Base-by-base conservation (phyloP, 2,888 invertebrate species). In the Tanypteryx hageni region DNA sequence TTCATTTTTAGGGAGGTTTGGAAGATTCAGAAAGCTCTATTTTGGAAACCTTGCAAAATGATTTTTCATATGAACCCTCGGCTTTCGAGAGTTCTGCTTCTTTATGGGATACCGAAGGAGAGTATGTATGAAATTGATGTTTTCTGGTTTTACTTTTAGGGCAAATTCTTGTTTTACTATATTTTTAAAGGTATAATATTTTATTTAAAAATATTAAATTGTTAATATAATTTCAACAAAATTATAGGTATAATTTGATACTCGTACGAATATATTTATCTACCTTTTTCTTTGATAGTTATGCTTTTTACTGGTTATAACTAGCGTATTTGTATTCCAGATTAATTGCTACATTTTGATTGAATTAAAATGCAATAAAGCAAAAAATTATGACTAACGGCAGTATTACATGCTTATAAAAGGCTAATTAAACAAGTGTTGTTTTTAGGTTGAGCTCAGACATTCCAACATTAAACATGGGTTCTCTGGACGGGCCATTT, bases 1-100 rank as follows among this genome's bases (percentile, higher is more conserved):
- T 31, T 86, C 31, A 22, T 92, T 59, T 57, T 44, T 89, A 93
- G 93, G 89, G 92, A 9, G 92, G 93, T 85, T 83, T 93, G 92
- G 93, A 93, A 58, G 93, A 93, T 61, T 93, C 93, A 2, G 93
- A 93, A 44, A 89, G 92, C 27, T 93, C 93, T 27, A 83, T 93
- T 16, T 92, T 93, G 82, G 93, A 93, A 64, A 93, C 93, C 64
- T 92, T 93, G n/a, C 92, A 92, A 58, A 92, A 92, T 92, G 93
- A 93, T n/a, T 93, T 93, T 83, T 83, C 82, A 18, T 92, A 85
- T 18, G 86, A 92, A 81, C 92, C 68, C 68, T 89, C 89, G 16
- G 16, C 89, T 44, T 89, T 82, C 64, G 92, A 92, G 81, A 64
- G 68, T 92, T 56, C 92, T 82, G n/a, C 92, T 64, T 59, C 82